Conservation (phyloP, 2,797 vertebrate genomes). For the Hippocampus kuda region DNA sequence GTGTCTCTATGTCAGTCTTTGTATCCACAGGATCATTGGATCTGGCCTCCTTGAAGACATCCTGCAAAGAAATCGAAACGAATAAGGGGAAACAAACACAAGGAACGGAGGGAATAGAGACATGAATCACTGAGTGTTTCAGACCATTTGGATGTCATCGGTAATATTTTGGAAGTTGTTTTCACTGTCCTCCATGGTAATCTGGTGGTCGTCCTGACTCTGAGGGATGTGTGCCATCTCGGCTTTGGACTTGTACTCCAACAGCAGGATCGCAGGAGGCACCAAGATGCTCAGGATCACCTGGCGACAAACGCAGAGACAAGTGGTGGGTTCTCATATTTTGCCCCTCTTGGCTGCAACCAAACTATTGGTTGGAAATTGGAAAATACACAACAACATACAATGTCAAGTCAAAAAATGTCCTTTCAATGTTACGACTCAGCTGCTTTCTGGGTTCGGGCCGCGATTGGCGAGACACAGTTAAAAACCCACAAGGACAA, state of each 20-base stretch:
- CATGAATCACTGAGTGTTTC: background rate
- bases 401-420: no score
- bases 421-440: no score
- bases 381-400: no score
- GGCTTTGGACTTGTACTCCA: conserved; percentile 98
- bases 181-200: conserved; percentile 97
- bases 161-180: conserved; percentile 82
- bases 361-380: no score
- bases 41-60: conserved; percentile 88
- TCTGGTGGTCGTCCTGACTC: conserved; percentile 95
- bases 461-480: background rate
- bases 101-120: no score
- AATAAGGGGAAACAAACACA: conserved; percentile 3
- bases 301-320: conserved; percentile 59
- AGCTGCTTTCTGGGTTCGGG: no score
- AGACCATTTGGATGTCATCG: conserved; percentile 93
- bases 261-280: conserved; percentile 87
- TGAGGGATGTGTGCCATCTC: conserved; percentile 99
- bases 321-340: conserved; percentile 2
- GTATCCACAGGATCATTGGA: conserved; percentile 70
- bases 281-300: conserved; percentile 96
- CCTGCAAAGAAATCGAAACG: conserved; percentile 59
- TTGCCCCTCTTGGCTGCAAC: background rate
- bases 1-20: conserved; percentile 82
- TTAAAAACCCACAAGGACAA: background rate